These are phyloP conservation scores for Neocrepidodera transversa DNA, from an alignment of 2,888 invertebrate species.

Conservation along the genomic window DNA sequence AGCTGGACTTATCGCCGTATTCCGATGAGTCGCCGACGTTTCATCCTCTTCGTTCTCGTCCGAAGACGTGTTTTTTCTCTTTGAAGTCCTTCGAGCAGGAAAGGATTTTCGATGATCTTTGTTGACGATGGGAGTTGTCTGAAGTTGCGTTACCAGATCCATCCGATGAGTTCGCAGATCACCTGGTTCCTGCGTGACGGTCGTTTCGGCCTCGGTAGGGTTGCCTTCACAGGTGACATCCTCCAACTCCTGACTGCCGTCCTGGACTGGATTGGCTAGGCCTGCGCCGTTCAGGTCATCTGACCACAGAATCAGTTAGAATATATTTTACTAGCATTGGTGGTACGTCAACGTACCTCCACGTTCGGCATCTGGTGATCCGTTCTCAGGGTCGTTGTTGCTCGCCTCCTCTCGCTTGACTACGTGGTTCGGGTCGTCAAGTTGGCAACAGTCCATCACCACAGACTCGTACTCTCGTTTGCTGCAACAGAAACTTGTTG, in stretches of 20 bases:
- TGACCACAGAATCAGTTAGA: slow-evolving; percentile 58
- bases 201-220: slow-evolving; percentile 43
- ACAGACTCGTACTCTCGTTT: slow-evolving; percentile 88
- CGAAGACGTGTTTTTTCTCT: slow-evolving; percentile 67
- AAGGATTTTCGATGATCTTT: slow-evolving; percentile 53
- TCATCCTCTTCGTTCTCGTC: slow-evolving; percentile 65
- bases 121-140: slow-evolving; percentile 51
- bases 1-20: slow-evolving; percentile 66
- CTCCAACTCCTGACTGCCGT: slow-evolving; percentile 55
- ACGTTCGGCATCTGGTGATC: slow-evolving; percentile 85
- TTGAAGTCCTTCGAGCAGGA: slow-evolving; percentile 63
- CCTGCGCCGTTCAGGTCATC: slow-evolving; percentile 67
- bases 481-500: slow-evolving; percentile 63
- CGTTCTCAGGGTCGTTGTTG: slow-evolving; percentile 83
- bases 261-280: slow-evolving; percentile 61
- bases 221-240: slow-evolving; percentile 51
- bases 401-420: slow-evolving; percentile 84
- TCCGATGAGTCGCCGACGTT: slow-evolving; percentile 55
- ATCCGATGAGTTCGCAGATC: slow-evolving; percentile 64
- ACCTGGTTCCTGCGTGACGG: slow-evolving; percentile 60
- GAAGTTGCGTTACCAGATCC: slow-evolving; percentile 63
- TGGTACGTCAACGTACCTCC: slow-evolving; percentile 65
- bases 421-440: slow-evolving; percentile 81
- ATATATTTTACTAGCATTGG: slow-evolving; percentile 55
- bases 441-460: slow-evolving; percentile 92